These are phyloP conservation scores for Syncerus caffer DNA, from an alignment of 2,797 vertebrate genomes.

Conservation along the genomic window DNA sequence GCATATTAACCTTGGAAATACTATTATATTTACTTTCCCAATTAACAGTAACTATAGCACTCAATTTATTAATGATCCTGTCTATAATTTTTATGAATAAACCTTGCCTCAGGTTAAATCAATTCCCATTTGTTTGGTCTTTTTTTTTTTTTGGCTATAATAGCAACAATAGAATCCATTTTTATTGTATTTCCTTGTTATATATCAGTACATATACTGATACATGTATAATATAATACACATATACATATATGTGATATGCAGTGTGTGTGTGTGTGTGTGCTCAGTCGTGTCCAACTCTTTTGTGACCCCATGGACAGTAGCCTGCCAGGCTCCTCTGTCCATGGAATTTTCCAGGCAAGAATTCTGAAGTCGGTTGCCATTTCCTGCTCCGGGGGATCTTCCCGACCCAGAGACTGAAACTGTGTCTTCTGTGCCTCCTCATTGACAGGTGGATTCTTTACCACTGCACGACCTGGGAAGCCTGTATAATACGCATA, in stretches of 20 bases:
- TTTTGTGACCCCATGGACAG: neutral
- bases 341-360: neutral
- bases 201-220: neutral
- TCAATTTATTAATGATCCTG: neutral
- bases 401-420: fast-evolving
- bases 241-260: neutral
- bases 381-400: neutral
- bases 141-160: neutral
- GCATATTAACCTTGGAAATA: neutral
- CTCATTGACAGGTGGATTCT: neutral
- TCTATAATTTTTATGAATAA: neutral
- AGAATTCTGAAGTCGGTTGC: neutral
- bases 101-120: neutral
- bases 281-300: neutral
- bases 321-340: neutral
- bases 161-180: neutral
- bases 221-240: neutral
- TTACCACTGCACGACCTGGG: neutral
- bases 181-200: neutral
- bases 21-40: neutral
- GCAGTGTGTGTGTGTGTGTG: neutral
- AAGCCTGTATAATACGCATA: neutral
- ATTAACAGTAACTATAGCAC: neutral
- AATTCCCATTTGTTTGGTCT: neutral
- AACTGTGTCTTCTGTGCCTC: neutral